A percentile compares a stretch with the other conserved stretches of the same genome.
These are phyloP conservation scores for Drosophila engyochracea DNA, from an alignment of 2,888 invertebrate genomes.

Conservation along the genomic window DNA sequence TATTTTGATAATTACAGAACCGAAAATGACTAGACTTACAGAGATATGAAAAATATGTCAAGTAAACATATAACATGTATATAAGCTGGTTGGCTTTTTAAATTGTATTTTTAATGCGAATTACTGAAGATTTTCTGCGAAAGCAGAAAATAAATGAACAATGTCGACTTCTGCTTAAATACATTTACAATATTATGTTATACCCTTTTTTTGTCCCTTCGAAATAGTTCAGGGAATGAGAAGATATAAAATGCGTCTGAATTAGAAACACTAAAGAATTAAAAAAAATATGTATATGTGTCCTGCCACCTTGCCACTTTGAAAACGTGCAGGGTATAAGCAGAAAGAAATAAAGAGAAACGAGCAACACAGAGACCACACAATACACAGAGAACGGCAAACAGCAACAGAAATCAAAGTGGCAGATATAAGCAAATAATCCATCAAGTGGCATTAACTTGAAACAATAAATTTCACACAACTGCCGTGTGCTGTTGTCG, in stretches of 20 bases:
- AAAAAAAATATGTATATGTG: no score
- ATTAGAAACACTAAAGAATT: no score
- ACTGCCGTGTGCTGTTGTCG: constrained; percentile 28
- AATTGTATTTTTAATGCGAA: neutral
- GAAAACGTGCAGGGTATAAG: neutral
- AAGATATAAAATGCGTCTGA: no score
- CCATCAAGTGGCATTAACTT: constrained; percentile 83
- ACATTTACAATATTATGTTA: neutral
- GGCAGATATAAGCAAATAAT: constrained; percentile 75
- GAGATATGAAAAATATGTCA: neutral
- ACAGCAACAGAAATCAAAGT: constrained; percentile 55
- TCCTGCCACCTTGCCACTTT: no score
- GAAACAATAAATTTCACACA: constrained; percentile 81
- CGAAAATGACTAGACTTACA: neutral
- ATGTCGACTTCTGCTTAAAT: neutral
- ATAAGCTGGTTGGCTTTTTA: neutral
- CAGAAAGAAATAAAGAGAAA: constrained; percentile 21
- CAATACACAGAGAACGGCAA: neutral
- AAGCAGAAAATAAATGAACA: neutral
- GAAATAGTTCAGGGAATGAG: neutral
- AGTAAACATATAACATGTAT: neutral
- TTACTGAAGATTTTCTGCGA: accelerated
- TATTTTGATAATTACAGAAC: neutral
- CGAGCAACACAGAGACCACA: neutral
- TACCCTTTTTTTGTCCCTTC: neutral